These are phyloP conservation scores for Poecilia velifera DNA, from an alignment of 2,797 vertebrate species.

Conservation along the genomic window DNA sequence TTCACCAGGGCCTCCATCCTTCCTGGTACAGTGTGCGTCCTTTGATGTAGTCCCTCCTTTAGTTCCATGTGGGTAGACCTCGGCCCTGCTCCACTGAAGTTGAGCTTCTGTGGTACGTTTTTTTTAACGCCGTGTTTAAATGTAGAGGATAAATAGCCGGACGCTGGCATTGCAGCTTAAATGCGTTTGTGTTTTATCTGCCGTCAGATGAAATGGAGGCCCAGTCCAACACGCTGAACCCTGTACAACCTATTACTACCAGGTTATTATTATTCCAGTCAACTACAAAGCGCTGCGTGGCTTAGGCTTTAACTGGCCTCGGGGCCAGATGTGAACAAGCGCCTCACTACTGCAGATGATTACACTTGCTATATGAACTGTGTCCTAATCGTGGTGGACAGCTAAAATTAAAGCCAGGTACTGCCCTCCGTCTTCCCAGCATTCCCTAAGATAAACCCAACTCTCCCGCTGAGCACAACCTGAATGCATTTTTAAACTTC, in stretches of 20 bases:
- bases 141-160: constrained; percentile 13
- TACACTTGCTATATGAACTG: constrained; percentile 73
- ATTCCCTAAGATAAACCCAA: constrained; percentile 58
- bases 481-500: constrained; percentile 29
- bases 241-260: constrained; percentile 26
- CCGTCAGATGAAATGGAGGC: constrained; percentile 8
- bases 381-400: constrained; percentile 75
- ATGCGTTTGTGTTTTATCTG: background rate
- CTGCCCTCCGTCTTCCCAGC: constrained; percentile 56
- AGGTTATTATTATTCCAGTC: constrained; percentile 54
- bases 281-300: constrained; percentile 61
- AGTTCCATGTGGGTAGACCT: constrained; percentile 37
- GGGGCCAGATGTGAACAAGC: constrained; percentile 49
- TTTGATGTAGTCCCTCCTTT: constrained; percentile 68
- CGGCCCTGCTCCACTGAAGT: constrained; percentile 19
- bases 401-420: constrained; percentile 81
- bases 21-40: constrained; percentile 49
- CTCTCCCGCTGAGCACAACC: constrained; percentile 64
- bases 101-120: background rate
- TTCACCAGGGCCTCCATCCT: constrained; percentile 66
- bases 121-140: background rate
- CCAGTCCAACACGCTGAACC: background rate
- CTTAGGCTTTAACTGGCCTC: constrained; percentile 39
- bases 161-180: background rate
- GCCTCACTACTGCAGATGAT: constrained; percentile 68